phyloP scores from a whole-genome alignment of 2,113 vertebrate species.

The Orycteropus afer region DNA sequence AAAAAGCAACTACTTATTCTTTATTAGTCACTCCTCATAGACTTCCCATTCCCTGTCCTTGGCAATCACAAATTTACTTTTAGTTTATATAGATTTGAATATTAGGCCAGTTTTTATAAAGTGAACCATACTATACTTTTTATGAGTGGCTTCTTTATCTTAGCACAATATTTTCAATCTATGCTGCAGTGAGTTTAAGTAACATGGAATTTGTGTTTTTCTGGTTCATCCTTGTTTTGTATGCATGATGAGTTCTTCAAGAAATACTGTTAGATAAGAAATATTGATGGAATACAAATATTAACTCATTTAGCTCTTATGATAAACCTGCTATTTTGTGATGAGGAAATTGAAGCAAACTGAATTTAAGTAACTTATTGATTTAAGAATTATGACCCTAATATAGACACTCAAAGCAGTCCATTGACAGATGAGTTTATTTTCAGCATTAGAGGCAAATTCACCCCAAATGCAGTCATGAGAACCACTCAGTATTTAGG shows the following conservation, averaged over 20 bases:
- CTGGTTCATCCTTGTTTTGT: too few relatives aligned
- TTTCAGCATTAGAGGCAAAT: neutral
- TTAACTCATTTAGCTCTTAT: too few relatives aligned
- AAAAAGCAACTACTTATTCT: too few relatives aligned
- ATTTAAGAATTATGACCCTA: neutral
- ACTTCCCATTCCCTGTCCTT: neutral
- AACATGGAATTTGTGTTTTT: too few relatives aligned
- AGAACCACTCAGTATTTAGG: neutral
- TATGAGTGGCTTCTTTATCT: neutral
- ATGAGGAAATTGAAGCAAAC: too few relatives aligned
- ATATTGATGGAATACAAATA: too few relatives aligned
- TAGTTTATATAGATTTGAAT: neutral
- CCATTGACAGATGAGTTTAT: neutral
- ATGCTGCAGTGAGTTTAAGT: neutral
- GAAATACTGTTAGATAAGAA: too few relatives aligned
- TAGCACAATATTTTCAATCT: neutral
- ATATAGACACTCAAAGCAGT: neutral
- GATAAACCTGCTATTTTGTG: too few relatives aligned
- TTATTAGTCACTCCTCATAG: too few relatives aligned
- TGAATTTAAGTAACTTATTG: too few relatives aligned
- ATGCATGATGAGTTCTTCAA: too few relatives aligned
- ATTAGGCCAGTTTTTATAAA: too few relatives aligned
- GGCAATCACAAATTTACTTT: neutral
- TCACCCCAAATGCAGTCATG: fast-evolving
- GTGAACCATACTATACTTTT: neutral